Conservation (phyloP, 2,797 vertebrate species). For the Hemibagrus guttatus region DNA sequence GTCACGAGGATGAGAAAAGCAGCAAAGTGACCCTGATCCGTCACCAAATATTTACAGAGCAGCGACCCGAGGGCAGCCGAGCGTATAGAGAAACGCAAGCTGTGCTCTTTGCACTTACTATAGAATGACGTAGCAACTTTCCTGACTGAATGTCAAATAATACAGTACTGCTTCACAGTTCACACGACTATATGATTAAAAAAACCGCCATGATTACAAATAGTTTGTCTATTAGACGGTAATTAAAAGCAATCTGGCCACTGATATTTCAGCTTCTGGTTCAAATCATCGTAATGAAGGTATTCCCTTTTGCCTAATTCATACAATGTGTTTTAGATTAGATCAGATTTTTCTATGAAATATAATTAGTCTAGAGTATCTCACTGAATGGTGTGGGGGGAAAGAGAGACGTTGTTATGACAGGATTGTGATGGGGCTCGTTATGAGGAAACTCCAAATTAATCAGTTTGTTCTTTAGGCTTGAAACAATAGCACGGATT, state of each 20-base stretch:
- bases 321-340: background rate
- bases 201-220: background rate
- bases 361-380: background rate
- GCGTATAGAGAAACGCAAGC: constrained; percentile 62
- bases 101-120: constrained; percentile 47
- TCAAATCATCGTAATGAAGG: background rate
- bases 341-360: background rate
- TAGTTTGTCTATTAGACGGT: background rate
- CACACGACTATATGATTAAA: background rate
- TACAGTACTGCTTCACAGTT: constrained; percentile 14
- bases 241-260: background rate
- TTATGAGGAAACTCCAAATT: constrained; percentile 11
- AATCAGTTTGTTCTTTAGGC: background rate
- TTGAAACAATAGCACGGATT: background rate
- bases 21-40: constrained; percentile 68
- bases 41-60: constrained; percentile 66
- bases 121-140: constrained; percentile 52
- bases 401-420: background rate
- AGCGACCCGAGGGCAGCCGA: constrained; percentile 54
- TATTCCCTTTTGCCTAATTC: background rate
- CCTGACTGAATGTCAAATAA: constrained; percentile 40
- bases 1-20: constrained; percentile 36
- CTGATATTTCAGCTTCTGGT: background rate
- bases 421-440: background rate
- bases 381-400: background rate